phyloP scores from a whole-genome alignment of 2,797 vertebrate genomes.

The Vespertilio murinus region DNA sequence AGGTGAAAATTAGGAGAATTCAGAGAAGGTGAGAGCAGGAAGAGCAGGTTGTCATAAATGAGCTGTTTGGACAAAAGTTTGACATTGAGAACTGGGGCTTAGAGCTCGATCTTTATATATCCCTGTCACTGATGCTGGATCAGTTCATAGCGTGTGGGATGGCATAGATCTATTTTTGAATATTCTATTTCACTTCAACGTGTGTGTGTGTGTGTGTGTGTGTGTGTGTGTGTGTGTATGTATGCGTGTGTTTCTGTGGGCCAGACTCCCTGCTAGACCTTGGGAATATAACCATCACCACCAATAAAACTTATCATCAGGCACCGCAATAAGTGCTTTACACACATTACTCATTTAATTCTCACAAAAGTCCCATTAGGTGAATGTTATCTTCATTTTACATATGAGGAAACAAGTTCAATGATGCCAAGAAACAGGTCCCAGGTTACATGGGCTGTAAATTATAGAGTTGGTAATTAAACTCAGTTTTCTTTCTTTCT shows the following conservation, averaged over 20 bases:
- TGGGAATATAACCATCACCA: not conserved
- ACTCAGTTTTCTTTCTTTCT: not conserved
- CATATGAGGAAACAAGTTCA: not conserved
- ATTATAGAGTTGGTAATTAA: not conserved
- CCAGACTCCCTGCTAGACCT: not conserved
- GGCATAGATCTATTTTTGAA: not conserved
- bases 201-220: too few relatives aligned
- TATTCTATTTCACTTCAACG: not conserved
- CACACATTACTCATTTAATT: not conserved
- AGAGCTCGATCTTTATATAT: not conserved
- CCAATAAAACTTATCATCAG: not conserved
- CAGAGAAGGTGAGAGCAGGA: not conserved
- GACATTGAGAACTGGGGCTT: not conserved
- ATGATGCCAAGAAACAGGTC: not conserved
- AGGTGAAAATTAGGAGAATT: not conserved
- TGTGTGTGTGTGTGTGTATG: not conserved
- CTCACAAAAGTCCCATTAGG: not conserved
- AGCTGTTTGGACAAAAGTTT: not conserved
- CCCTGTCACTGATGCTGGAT: not conserved
- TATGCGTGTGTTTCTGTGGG: not conserved
- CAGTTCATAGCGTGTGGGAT: not conserved
- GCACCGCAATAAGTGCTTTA: not conserved
- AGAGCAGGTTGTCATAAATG: not conserved
- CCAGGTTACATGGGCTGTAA: not conserved
- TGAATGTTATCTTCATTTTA: constrained; percentile 17